A percentile compares a stretch with the other conserved stretches of the same genome.
phyloP scores from a whole-genome alignment of 2,888 invertebrate species.

The Heliconius hortense region DNA sequence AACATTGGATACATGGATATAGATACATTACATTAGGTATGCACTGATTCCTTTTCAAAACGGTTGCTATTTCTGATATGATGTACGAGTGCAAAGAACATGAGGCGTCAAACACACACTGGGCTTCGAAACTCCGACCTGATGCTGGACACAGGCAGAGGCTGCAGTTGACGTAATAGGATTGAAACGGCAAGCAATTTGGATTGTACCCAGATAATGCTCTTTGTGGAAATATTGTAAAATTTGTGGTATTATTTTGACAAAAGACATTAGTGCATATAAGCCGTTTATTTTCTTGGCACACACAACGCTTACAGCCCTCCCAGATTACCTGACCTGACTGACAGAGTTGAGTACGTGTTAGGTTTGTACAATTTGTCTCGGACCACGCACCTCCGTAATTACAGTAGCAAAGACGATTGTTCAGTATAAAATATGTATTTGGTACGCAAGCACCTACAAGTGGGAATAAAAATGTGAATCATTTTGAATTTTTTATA shows the following conservation, averaged over 20 bases:
- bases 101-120: conserved; percentile 65
- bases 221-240: conserved; percentile 21
- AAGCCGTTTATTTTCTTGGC: conserved; percentile 61
- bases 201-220: conserved; percentile 40
- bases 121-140: conserved; percentile 59
- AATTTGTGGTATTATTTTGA: conserved; percentile 43
- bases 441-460: conserved; percentile 68
- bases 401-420: conserved; percentile 62
- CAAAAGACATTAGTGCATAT: conserved; percentile 59
- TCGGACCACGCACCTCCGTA: conserved; percentile 60
- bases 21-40: conserved; percentile 71
- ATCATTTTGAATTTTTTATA: conserved; percentile 12
- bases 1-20: conserved; percentile 66
- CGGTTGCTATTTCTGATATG: conserved; percentile 37
- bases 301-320: conserved; percentile 68
- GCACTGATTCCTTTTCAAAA: conserved; percentile 55
- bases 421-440: conserved; percentile 61
- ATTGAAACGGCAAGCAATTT: conserved; percentile 64
- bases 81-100: conserved; percentile 51
- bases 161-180: conserved; percentile 68
- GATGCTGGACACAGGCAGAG: conserved; percentile 69
- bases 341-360: conserved; percentile 55
- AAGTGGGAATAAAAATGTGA: conserved; percentile 29
- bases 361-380: conserved; percentile 53
- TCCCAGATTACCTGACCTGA: conserved; percentile 64